Evolutionary conservation across 2,888 invertebrate genomes (phyloP).

Genomic region (Drosophila prostipennis): DNA sequence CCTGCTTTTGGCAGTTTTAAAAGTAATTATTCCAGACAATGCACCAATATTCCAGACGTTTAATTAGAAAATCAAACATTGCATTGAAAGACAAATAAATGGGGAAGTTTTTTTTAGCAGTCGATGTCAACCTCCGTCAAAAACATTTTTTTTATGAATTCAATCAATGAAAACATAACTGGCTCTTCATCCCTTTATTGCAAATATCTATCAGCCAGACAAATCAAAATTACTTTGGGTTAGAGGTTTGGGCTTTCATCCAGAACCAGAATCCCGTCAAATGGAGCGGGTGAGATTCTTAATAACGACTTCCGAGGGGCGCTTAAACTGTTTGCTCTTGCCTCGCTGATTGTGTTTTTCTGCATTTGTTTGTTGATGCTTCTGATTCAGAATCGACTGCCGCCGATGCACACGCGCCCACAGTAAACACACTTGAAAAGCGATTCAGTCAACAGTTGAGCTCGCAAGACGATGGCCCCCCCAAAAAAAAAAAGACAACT

Average conservation of each 20-base stretch:
- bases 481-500: slow-evolving; percentile 3
- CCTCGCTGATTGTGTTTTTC: slow-evolving; percentile 67
- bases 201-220: slow-evolving; percentile 28
- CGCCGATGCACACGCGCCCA: slow-evolving; percentile 65
- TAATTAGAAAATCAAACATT: slow-evolving; percentile 13
- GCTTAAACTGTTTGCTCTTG: slow-evolving; percentile 76
- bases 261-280: slow-evolving; percentile 8
- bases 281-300: slow-evolving; percentile 28
- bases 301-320: slow-evolving; percentile 64
- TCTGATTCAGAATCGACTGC: slow-evolving; percentile 15
- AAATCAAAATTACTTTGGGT: slow-evolving; percentile 24
- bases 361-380: slow-evolving; percentile 31
- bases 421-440: slow-evolving; percentile 64
- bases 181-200: slow-evolving; percentile 25
- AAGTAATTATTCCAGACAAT: background rate
- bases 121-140: slow-evolving; percentile 24
- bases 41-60: background rate
- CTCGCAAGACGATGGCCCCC: slow-evolving; percentile 3
- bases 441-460: slow-evolving; percentile 43
- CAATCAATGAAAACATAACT: slow-evolving; percentile 23
- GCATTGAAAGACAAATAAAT: background rate
- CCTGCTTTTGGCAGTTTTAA: too few relatives aligned
- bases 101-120: background rate
- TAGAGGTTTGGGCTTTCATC: slow-evolving; percentile 12
- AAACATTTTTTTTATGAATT: slow-evolving; percentile 25